Percentiles rank a stretch among this genome's conserved stretches.
Conservation (phyloP, 2,113 vertebrate species). For the Lamprotornis superbus region DNA sequence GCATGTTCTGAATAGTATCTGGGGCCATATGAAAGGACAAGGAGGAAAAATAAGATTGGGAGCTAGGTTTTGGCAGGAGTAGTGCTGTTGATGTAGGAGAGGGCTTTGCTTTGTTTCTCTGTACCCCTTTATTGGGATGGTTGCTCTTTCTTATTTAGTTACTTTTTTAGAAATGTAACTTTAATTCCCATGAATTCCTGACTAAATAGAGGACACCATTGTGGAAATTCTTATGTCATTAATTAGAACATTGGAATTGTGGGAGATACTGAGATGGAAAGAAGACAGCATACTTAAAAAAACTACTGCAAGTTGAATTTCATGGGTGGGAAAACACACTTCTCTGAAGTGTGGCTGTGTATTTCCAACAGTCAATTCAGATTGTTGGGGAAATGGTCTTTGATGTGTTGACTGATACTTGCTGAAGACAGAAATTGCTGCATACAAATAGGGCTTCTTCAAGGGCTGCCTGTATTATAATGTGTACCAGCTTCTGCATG, state of each 20-base stretch:
- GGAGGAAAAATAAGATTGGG: not conserved
- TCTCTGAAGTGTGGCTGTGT: not conserved
- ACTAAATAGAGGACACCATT: not conserved
- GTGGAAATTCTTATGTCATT: not conserved
- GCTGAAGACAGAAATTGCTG: not conserved
- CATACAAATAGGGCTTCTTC: not conserved
- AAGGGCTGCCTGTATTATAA: not conserved
- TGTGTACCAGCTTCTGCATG: not conserved
- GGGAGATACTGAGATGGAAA: not conserved
- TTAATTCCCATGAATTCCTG: not conserved
- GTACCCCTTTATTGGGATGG: not conserved
- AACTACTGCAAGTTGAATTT: not conserved
- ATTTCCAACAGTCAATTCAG: not conserved
- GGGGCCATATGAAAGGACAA: not conserved
- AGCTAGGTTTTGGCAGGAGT: not conserved
- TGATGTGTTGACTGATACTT: not conserved
- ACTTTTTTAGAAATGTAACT: not conserved
- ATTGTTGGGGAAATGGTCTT: not conserved
- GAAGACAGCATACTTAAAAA: not conserved
- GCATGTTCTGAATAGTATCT: not conserved
- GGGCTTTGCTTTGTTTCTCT: not conserved
- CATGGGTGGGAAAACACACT: not conserved
- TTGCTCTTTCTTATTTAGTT: not conserved
- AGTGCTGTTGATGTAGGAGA: not conserved
- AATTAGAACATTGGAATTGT: not conserved